These are phyloP conservation scores for Netelia virgata DNA, from an alignment of 2,888 invertebrate genomes.

Conservation along the genomic window DNA sequence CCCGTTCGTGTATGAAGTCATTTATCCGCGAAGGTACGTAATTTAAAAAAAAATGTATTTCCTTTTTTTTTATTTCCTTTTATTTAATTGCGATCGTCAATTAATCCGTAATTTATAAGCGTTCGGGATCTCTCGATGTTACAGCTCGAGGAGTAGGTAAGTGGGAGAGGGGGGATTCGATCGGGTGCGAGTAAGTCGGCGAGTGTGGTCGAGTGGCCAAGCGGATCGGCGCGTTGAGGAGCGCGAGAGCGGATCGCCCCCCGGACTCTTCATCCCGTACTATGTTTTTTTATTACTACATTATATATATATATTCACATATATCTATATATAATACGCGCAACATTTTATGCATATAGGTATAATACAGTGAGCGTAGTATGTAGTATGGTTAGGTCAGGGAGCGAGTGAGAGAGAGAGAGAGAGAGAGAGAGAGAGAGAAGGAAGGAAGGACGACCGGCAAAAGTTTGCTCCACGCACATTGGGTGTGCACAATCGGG, in stretches of 20 bases:
- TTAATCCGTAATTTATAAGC: constrained; percentile 45
- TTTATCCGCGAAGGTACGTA: background rate
- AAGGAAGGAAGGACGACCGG: constrained; percentile 37
- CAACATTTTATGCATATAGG: constrained; percentile 3
- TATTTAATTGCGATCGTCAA: constrained; percentile 40
- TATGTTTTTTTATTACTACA: background rate
- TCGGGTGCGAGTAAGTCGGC: background rate
- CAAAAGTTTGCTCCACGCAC: constrained; percentile 67
- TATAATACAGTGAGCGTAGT: constrained; percentile 2
- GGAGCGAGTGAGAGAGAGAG: constrained; percentile 71
- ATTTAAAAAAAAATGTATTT: too few relatives aligned
- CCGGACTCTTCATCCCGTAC: constrained; percentile 2
- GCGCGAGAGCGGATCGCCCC: constrained; percentile 52
- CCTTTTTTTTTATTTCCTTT: constrained; percentile 1
- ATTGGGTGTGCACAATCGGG: constrained; percentile 63
- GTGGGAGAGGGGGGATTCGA: background rate
- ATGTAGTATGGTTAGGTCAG: constrained; percentile 81
- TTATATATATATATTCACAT: background rate
- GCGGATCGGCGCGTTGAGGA: constrained; percentile 50
- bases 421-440: constrained; percentile 39
- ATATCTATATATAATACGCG: background rate
- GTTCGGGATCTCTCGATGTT: constrained; percentile 5
- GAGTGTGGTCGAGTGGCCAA: constrained; percentile 43
- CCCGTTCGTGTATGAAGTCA: background rate
- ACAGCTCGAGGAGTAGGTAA: background rate